A percentile compares a stretch with the other conserved stretches of the same genome.
These are phyloP conservation scores for Bombus affinis DNA, from an alignment of 1,140 invertebrate species.

Conservation along the genomic window DNA sequence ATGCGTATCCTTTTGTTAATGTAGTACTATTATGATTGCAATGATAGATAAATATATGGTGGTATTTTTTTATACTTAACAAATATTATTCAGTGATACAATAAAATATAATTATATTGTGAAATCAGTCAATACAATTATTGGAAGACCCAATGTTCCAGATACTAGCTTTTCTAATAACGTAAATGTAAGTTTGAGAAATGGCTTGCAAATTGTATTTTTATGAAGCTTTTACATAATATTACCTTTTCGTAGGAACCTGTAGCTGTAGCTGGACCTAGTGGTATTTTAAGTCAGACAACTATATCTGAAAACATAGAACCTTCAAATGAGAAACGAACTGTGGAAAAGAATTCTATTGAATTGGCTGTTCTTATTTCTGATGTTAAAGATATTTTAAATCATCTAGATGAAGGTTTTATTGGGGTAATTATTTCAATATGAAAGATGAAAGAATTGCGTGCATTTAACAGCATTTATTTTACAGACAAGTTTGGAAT, in stretches of 20 bases:
- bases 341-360: slow-evolving; percentile 65
- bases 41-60: slow-evolving; percentile 35
- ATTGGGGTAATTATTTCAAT: slow-evolving; percentile 80
- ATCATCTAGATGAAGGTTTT: slow-evolving; percentile 90
- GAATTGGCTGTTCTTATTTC: slow-evolving; percentile 85
- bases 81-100: slow-evolving; percentile 81
- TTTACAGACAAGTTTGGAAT: slow-evolving; percentile 88
- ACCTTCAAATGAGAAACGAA: slow-evolving; percentile 31
- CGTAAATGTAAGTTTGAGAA: slow-evolving; percentile 50
- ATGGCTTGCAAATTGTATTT: slow-evolving; percentile 14
- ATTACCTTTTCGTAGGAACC: slow-evolving; percentile 44
- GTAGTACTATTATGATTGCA: neutral
- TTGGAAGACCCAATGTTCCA: slow-evolving; percentile 34
- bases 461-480: slow-evolving; percentile 67
- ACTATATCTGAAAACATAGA: slow-evolving; percentile 26
- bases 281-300: slow-evolving; percentile 38
- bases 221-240: slow-evolving; percentile 11
- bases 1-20: slow-evolving; percentile 85
- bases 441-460: neutral
- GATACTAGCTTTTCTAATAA: slow-evolving; percentile 16
- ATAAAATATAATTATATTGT: slow-evolving; percentile 85
- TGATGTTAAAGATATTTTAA: slow-evolving; percentile 90
- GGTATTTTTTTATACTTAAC: slow-evolving; percentile 41
- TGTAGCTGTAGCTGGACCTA: slow-evolving; percentile 53
- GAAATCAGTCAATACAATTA: slow-evolving; percentile 80